Evolutionary conservation across 2,888 invertebrate species (phyloP).

Genomic region (Melolontha melolontha): DNA sequence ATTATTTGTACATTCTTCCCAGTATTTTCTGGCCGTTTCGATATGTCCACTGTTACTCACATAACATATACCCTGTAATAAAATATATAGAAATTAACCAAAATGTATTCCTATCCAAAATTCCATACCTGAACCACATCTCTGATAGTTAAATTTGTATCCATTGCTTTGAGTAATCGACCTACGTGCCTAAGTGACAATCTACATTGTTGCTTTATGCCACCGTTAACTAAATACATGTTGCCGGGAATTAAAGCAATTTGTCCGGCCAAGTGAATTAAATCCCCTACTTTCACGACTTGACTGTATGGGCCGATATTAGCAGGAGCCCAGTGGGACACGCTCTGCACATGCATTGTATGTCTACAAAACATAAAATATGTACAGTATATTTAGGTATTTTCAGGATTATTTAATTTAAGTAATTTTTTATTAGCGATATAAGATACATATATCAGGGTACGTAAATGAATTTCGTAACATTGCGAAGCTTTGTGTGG

Average conservation of each 20-base stretch:
- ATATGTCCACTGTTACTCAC: conserved; percentile 79
- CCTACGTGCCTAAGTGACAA: conserved; percentile 86
- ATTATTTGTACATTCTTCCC: conserved; percentile 86
- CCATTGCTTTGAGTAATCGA: conserved; percentile 84
- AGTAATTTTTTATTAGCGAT: no score
- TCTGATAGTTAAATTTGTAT: conserved; percentile 80
- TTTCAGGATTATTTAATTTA: no score
- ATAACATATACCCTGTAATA: conserved; percentile 83
- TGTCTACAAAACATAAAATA: conserved; percentile 65
- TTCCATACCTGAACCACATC: conserved; percentile 79
- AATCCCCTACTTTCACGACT: conserved; percentile 86
- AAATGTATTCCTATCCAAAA: neutral
- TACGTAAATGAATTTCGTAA: no score
- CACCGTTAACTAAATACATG: conserved; percentile 80
- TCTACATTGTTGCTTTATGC: conserved; percentile 84
- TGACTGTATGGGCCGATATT: conserved; percentile 98
- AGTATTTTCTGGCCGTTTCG: conserved; percentile 81
- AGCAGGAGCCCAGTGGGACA: conserved; percentile 98
- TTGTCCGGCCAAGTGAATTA: conserved; percentile 91
- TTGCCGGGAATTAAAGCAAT: conserved; percentile 89
- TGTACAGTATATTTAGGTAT: no score
- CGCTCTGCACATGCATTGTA: conserved; percentile 94
- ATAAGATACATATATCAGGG: no score
- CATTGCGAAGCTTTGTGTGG: no score
- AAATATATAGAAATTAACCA: conserved; percentile 1